A percentile compares a stretch with the other conserved stretches of the same genome.
phyloP scores from a whole-genome alignment of 1,140 invertebrate species.

The Macrobrachium nipponense region DNA sequence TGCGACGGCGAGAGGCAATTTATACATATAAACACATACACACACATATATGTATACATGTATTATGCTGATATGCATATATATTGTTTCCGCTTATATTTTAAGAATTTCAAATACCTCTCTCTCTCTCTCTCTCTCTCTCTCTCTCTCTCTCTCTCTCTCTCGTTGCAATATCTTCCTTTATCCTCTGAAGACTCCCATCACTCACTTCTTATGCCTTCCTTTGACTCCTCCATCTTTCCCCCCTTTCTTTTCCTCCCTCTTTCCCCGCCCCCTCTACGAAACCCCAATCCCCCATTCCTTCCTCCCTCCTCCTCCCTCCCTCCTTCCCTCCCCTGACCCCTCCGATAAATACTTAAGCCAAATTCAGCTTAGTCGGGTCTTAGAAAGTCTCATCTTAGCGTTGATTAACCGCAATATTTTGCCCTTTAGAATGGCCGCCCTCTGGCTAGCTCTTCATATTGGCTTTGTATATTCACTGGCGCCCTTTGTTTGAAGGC shows the following conservation, averaged over 20 bases:
- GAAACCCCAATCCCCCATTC: neutral
- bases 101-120: neutral
- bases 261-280: neutral
- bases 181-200: neutral
- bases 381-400: conserved; percentile 2
- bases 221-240: neutral
- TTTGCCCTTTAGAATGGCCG: neutral
- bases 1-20: too few species aligned
- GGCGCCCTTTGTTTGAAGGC: neutral
- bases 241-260: neutral
- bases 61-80: too few species aligned
- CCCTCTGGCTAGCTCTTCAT: conserved; percentile 10
- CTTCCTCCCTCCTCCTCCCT: neutral
- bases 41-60: too few species aligned
- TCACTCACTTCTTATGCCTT: neutral
- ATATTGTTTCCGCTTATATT: too few species aligned
- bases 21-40: too few species aligned
- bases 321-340: neutral
- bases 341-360: conserved; percentile 33
- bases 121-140: conserved; percentile 21
- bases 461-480: neutral
- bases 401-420: conserved; percentile 21
- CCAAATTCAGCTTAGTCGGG: conserved; percentile 14
- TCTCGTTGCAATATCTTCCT: too few species aligned
- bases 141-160: conserved; percentile 4